Evolutionary conservation across 2,113 vertebrate species (phyloP).

Genomic region (Burhinus oedicnemus): DNA sequence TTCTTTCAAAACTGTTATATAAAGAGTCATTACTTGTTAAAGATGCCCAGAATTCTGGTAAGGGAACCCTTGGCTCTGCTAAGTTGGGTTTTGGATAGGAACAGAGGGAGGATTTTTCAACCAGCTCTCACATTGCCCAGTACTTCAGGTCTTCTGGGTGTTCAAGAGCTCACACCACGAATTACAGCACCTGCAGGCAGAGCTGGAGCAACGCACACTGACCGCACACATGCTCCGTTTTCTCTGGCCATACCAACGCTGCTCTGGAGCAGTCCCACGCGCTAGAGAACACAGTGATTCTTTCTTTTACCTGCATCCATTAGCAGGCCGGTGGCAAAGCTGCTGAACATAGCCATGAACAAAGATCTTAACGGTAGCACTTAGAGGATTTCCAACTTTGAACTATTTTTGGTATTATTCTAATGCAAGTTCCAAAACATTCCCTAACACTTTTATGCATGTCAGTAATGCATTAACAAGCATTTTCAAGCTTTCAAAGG

Average conservation of each 20-base stretch:
- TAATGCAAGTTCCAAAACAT: not conserved
- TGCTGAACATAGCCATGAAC: not conserved
- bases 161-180: not conserved
- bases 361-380: not conserved
- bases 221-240: fast-evolving
- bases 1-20: not conserved
- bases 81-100: not conserved
- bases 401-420: not conserved
- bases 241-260: not conserved
- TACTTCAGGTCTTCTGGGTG: not conserved
- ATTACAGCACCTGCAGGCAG: not conserved
- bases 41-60: not conserved
- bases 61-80: not conserved
- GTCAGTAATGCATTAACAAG: not conserved
- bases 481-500: not conserved
- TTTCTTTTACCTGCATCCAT: not conserved
- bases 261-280: not conserved
- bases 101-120: not conserved
- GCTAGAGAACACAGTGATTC: not conserved
- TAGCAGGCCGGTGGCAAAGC: not conserved
- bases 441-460: not conserved
- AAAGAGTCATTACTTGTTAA: not conserved
- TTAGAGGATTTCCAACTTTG: not conserved
- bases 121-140: not conserved
- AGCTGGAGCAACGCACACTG: not conserved